Evolutionary conservation across 2,797 vertebrate species (phyloP).

Genomic region (Nannoperca australis): DNA sequence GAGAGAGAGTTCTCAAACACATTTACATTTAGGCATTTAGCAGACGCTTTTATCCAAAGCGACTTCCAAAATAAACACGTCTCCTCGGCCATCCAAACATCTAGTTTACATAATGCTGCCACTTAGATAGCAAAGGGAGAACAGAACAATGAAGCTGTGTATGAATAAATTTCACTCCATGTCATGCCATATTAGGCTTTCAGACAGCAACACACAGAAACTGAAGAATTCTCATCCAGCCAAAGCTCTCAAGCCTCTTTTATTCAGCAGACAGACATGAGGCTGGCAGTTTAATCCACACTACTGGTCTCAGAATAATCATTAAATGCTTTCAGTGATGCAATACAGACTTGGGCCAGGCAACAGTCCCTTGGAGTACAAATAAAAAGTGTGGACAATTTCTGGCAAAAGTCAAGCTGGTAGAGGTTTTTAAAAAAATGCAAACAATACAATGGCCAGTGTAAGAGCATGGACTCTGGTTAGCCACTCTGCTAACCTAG

Average conservation of each 20-base stretch:
- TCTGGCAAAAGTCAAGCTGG: slow-evolving; percentile 2
- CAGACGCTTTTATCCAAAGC: too few relatives aligned
- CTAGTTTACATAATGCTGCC: slow-evolving; percentile 38
- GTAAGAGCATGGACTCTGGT: not conserved
- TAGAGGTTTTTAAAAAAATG: not conserved
- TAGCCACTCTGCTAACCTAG: slow-evolving; percentile 7
- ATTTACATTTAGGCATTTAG: too few relatives aligned
- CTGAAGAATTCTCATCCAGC: slow-evolving; percentile 38
- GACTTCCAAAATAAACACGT: not conserved
- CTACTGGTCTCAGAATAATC: slow-evolving; percentile 58
- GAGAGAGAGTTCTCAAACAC: too few relatives aligned
- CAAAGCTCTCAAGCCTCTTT: slow-evolving; percentile 48
- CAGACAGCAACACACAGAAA: slow-evolving; percentile 41
- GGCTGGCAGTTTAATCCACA: slow-evolving; percentile 57
- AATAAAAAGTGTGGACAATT: slow-evolving; percentile 42
- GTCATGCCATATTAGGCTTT: slow-evolving; percentile 49
- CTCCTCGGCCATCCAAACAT: slow-evolving; percentile 24
- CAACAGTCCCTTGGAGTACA: slow-evolving; percentile 44
- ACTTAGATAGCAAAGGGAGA: slow-evolving; percentile 32
- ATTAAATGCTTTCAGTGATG: slow-evolving; percentile 67
- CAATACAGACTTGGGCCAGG: slow-evolving; percentile 53
- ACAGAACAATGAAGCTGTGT: slow-evolving; percentile 51
- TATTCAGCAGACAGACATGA: slow-evolving; percentile 52
- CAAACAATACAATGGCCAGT: not conserved
- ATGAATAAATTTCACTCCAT: slow-evolving; percentile 61